Conservation (phyloP, 1,140 invertebrate genomes). For the Hyposmocoma kahamanoa region DNA sequence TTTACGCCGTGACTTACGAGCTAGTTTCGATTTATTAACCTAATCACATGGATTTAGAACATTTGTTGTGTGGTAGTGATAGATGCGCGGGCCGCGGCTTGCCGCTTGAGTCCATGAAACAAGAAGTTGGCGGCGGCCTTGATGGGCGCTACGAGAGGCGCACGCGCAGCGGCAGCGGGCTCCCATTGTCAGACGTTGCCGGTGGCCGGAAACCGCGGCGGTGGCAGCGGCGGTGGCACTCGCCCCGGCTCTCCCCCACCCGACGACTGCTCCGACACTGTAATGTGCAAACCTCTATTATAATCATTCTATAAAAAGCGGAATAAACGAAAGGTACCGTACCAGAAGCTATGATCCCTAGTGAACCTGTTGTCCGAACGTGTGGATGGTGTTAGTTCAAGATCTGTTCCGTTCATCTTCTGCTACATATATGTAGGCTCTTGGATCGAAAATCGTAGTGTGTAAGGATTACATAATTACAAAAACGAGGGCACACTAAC, state of each 20-base stretch:
- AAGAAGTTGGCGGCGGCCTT: conserved; percentile 76
- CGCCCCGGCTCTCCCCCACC: conserved; percentile 52
- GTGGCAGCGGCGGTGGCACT: conserved; percentile 79
- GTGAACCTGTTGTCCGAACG: too few species aligned
- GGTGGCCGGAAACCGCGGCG: conserved; percentile 79
- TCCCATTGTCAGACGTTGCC: conserved; percentile 81
- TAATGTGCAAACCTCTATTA: conserved; percentile 13
- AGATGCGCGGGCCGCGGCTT: conserved; percentile 53
- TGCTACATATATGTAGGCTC: too few species aligned
- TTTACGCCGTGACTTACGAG: conserved; percentile 65
- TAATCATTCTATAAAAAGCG: too few species aligned
- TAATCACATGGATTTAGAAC: conserved; percentile 73
- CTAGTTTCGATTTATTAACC: conserved; percentile 58
- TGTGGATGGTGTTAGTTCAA: too few species aligned
- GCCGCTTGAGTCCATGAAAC: conserved; percentile 68
- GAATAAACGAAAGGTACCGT: too few species aligned
- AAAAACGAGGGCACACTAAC: too few species aligned
- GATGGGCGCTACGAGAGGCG: conserved; percentile 66
- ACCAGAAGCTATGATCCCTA: too few species aligned
- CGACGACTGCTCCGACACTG: conserved; percentile 71
- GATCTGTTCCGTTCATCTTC: too few species aligned
- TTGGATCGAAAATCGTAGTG: too few species aligned
- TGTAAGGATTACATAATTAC: too few species aligned
- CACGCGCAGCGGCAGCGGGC: conserved; percentile 66
- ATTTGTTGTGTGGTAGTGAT: conserved; percentile 71